Conservation (phyloP, 2,113 vertebrate species). For the Rattus norvegicus region GRCr8 NC_086039.1:68724001-68724500, state of each 20-base stretch:
- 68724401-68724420: conserved; percentile 53
- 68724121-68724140: conserved; percentile 62
- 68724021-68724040: conserved; percentile 65
- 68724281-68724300: conserved; percentile 60
- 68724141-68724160: conserved; percentile 80
- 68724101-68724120: conserved; percentile 69
- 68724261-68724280: conserved; percentile 22
- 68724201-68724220: conserved; percentile 80
- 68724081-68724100: conserved; percentile 76
- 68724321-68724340: conserved; percentile 51
- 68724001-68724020: conserved; percentile 64
- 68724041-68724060: conserved; percentile 39
- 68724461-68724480: conserved; percentile 61
- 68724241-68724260: neutral
- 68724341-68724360: neutral
- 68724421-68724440: conserved; percentile 41
- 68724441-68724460: conserved; percentile 10
- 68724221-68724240: conserved; percentile 53
- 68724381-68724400: conserved; percentile 64
- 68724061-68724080: conserved; percentile 60
- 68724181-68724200: conserved; percentile 70
- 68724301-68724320: conserved; percentile 74
- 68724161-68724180: conserved; percentile 78
- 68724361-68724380: neutral
- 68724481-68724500: neutral